Base-by-base conservation (phyloP, 2,888 invertebrate species). In the Thyatira batis region DNA sequence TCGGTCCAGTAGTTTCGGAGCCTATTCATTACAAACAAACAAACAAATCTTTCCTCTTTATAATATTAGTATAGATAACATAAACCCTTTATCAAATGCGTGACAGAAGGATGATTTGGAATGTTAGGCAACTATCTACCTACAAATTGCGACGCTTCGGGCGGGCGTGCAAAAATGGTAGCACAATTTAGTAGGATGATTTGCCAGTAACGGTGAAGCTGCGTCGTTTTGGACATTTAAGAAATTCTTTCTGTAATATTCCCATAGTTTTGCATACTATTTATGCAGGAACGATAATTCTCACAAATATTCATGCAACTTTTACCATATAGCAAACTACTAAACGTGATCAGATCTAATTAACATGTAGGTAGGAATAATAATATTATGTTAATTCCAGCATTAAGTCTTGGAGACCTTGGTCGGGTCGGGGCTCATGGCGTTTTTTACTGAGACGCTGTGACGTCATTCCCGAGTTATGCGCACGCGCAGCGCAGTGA, bases 401-500 rank as follows among this genome's bases (percentile, higher is more conserved):
- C n/a, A n/a, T n/a, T n/a, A n/a, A 84, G 80, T 66, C 76, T 78
- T 68, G 69, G 65, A 82, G 86, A 73, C 89, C 90, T 89, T 89
- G 89, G 75, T 72, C 67, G 73, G 89, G 75, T 72, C 67, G 73
- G 84, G 82, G 90, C 89, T 89, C 88, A 89, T 74, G 84, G 84
- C 73, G 80, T 86, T 89, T 87, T 87, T 87, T 84, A 81, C 78
- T 73, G 76, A 73, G 79, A 76, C 80, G 71, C 76, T 83, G 78
- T 91, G 91, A 91, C 91, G 90, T 88, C 90, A 90, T 74, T 73
- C 67, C 69, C 65, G 67, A 88, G 89, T 73, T 88, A 91, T 91
- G 91, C 85, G 88, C 85, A 81, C 83, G 86, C 84, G 80, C 80
- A 66, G 86, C 84, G 80, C 80, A 66, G 72, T 69, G 66, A 67